Conservation (phyloP, 2,113 vertebrate species). For the Macquaria ambigua region DNA sequence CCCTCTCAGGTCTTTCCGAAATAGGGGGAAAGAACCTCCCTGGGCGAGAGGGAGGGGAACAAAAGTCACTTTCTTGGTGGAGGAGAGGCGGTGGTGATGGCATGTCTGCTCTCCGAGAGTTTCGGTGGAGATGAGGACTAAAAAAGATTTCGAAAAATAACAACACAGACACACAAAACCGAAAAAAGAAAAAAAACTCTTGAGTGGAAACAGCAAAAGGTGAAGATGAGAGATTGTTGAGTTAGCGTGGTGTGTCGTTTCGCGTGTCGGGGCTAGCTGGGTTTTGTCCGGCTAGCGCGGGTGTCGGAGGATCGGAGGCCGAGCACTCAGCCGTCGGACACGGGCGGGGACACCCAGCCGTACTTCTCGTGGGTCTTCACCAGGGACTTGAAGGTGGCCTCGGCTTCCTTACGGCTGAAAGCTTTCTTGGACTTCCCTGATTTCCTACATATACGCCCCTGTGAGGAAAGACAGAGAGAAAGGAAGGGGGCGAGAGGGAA, state of each 20-base stretch:
- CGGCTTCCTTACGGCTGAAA: constrained; percentile 99
- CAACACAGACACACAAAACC: constrained; percentile 46
- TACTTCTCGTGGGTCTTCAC: constrained; percentile 99
- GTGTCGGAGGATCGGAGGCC: not conserved
- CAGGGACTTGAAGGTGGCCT: constrained; percentile 99
- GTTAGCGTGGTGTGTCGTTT: constrained; percentile 79
- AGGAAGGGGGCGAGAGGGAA: not conserved
- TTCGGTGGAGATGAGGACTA: constrained; percentile 28
- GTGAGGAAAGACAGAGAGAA: constrained; percentile 37
- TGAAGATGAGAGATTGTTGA: constrained; percentile 67
- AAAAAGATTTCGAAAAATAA: constrained; percentile 18
- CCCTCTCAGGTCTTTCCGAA: constrained; percentile 58
- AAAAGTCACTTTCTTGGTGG: constrained; percentile 34
- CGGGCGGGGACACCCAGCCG: constrained; percentile 98
- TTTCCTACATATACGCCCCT: constrained; percentile 99
- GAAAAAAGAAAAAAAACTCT: not conserved
- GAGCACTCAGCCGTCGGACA: constrained; percentile 94
- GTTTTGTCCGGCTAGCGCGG: constrained; percentile 65
- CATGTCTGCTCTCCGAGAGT: constrained; percentile 42
- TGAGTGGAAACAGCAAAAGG: constrained; percentile 46
- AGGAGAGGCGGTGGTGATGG: not conserved
- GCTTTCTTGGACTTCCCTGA: constrained; percentile 99
- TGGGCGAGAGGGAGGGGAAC: constrained; percentile 31
- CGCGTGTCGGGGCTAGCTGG: constrained; percentile 70
- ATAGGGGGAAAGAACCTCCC: constrained; percentile 45